Conservation (phyloP, 1,140 invertebrate genomes). For the Brachionus calyciflorus region DNA sequence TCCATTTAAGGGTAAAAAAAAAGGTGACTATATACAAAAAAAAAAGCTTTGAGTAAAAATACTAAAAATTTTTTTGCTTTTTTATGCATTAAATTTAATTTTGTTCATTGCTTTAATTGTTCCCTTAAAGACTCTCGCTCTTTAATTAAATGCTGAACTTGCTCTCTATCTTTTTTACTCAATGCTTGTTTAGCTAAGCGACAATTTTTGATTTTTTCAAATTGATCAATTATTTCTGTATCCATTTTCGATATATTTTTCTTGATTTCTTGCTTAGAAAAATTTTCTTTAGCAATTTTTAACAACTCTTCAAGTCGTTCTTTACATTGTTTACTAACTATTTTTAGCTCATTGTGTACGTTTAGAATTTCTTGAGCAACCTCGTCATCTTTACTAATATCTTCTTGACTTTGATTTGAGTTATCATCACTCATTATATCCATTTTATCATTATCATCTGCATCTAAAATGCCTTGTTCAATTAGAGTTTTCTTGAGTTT, state of each 20-base stretch:
- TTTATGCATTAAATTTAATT: no score
- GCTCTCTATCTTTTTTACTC: conserved; percentile 21
- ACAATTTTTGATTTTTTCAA: background rate
- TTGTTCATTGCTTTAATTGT: background rate
- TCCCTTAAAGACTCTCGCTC: conserved; percentile 23
- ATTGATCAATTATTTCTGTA: conserved; percentile 5
- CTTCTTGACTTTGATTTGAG: background rate
- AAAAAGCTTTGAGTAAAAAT: no score
- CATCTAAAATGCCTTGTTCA: conserved; percentile 33
- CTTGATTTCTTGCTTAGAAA: conserved; percentile 20
- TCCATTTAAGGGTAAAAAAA: no score
- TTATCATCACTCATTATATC: conserved; percentile 3
- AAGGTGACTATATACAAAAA: no score
- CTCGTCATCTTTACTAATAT: conserved; percentile 3
- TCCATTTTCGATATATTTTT: conserved; percentile 6
- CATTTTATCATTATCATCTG: background rate
- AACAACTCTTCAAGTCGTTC: conserved; percentile 1
- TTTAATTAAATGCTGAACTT: background rate
- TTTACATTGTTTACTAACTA: conserved; percentile 36
- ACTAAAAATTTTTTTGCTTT: no score
- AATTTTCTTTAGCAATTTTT: background rate
- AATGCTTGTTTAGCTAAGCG: background rate
- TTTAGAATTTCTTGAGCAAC: conserved; percentile 18
- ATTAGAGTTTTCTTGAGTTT: conserved; percentile 3
- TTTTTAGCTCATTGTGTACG: conserved; percentile 20